Evolutionary conservation across 2,113 vertebrate species (phyloP).

Genomic region (Semnornis frantzii): DNA sequence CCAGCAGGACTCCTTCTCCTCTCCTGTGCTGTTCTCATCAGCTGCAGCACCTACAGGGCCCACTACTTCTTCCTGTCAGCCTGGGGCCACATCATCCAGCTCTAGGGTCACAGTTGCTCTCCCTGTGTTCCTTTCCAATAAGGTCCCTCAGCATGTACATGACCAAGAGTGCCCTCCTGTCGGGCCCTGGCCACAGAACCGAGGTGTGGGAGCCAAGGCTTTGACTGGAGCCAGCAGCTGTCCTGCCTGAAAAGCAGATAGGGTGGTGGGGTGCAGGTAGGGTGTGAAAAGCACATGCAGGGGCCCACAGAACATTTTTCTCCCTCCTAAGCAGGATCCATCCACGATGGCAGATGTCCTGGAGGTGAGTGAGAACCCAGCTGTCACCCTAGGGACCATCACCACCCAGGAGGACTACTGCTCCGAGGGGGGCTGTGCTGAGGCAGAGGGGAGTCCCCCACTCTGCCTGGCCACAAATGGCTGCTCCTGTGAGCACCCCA

Average conservation of each 20-base stretch:
- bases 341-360: conserved; percentile 60
- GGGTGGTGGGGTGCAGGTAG: background rate
- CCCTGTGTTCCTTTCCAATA: accelerated
- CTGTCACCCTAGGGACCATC: background rate
- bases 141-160: background rate
- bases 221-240: background rate
- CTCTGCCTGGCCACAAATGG: background rate
- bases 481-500: background rate
- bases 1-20: background rate
- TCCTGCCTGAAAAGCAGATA: background rate
- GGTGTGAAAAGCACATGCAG: accelerated
- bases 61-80: background rate
- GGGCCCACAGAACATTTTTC: background rate
- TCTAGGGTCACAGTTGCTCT: background rate
- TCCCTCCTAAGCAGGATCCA: conserved; percentile 75
- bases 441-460: background rate
- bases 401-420: background rate
- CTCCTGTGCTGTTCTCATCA: background rate
- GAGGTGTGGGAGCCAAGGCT: background rate
- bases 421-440: background rate
- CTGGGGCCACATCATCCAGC: background rate
- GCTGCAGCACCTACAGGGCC: background rate
- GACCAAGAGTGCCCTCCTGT: background rate
- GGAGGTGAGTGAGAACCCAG: conserved; percentile 4
- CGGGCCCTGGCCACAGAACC: background rate